Conservation (phyloP, 2,113 vertebrate genomes). For the Dunckerocampus dactyliophorus region DNA sequence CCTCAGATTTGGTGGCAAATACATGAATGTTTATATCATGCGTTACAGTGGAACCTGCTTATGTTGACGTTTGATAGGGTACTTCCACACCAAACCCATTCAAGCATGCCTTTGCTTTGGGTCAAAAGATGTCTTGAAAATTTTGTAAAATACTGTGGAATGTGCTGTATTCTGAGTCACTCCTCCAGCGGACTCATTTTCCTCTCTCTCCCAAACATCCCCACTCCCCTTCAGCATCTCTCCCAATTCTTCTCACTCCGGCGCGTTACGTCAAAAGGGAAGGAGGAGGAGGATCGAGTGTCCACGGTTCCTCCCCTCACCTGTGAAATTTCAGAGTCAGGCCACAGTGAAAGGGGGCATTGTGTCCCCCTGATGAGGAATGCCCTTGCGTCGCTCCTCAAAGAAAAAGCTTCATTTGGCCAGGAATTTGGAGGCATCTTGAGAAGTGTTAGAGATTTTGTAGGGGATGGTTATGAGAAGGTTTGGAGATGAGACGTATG, state of each 20-base stretch:
- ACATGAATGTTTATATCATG: too few relatives aligned
- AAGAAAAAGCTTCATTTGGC: constrained; percentile 91
- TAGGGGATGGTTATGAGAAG: constrained; percentile 40
- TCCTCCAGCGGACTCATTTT: constrained; percentile 10
- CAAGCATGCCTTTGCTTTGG: neutral
- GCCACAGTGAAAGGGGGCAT: constrained; percentile 86
- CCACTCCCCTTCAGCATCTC: constrained; percentile 29
- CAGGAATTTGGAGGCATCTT: constrained; percentile 92
- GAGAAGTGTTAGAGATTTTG: constrained; percentile 79
- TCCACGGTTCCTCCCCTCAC: constrained; percentile 86
- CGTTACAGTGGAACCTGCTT: too few relatives aligned
- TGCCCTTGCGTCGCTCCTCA: constrained; percentile 79
- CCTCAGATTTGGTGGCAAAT: too few relatives aligned
- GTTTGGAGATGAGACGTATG: constrained; percentile 21
- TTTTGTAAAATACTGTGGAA: too few relatives aligned
- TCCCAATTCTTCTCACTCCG: constrained; percentile 12
- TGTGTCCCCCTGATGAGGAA: constrained; percentile 87
- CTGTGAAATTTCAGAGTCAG: constrained; percentile 91
- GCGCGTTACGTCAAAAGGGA: constrained; percentile 52
- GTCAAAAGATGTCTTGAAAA: too few relatives aligned
- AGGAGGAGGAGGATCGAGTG: constrained; percentile 75
- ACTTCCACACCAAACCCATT: too few relatives aligned
- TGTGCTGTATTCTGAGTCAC: neutral
- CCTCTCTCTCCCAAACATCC: constrained; percentile 9
- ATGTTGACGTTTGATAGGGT: too few relatives aligned